These are phyloP conservation scores for Rhagium mordax DNA, from an alignment of 2,888 invertebrate genomes.

Conservation along the genomic window DNA sequence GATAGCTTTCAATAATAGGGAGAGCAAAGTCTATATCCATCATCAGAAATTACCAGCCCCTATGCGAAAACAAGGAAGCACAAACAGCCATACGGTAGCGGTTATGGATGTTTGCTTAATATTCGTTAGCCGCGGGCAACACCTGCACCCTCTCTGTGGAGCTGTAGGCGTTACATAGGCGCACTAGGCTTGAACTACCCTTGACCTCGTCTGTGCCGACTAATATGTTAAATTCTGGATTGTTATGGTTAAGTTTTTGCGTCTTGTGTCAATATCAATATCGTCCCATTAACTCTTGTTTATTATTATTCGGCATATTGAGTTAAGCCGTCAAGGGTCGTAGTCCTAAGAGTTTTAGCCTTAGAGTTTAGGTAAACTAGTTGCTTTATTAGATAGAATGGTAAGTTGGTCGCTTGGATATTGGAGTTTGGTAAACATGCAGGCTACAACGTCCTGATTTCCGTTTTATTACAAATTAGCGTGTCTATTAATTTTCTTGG, in stretches of 20 bases:
- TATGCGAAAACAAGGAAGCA: slow-evolving; percentile 33
- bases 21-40: slow-evolving; percentile 4
- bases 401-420: no score
- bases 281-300: neutral
- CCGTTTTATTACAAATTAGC: no score
- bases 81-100: slow-evolving; percentile 10
- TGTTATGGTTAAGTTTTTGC: no score
- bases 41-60: slow-evolving; percentile 15
- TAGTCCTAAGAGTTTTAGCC: no score
- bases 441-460: no score
- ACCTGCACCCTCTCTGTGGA: slow-evolving; percentile 55
- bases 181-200: neutral
- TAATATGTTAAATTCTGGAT: no score
- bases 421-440: no score
- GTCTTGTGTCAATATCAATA: no score
- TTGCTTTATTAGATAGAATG: no score
- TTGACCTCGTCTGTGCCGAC: no score
- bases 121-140: slow-evolving; percentile 58
- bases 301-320: neutral
- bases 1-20: slow-evolving; percentile 1
- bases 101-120: slow-evolving; percentile 58
- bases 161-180: neutral
- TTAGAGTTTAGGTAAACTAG: no score
- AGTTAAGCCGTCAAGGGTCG: neutral
- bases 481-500: no score